Evolutionary conservation across 2,888 invertebrate genomes (phyloP), one percentile per base, ranked within the genome.

Genomic region (Esperia sulphurella): DNA sequence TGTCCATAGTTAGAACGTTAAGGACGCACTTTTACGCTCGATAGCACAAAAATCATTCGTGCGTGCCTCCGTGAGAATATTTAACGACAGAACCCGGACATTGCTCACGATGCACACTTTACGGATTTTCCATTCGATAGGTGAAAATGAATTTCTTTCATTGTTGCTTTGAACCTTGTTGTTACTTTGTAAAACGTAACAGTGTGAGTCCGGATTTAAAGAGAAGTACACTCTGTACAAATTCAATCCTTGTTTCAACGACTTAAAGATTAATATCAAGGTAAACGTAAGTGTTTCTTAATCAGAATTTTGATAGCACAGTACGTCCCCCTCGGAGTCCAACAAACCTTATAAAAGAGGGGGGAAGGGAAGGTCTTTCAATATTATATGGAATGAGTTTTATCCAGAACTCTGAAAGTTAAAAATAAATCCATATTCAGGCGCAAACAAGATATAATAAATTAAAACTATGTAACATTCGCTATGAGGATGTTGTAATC

Each of bases 111-210:
- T 50, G 46, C 45, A 40, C 45, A 31, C 42, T 46, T 52, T 40
- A 37, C 48, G 48, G 50, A 50, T 46, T 58, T 54, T 55, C 49
- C 52, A 52, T 59, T 54, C 55, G 50, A 59, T 56, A 60, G 55
- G 56, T 59, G 58, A 57, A 58, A 62, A 61, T 57, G 54, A 60
- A 56, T 54, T 59, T 54, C 46, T 54, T 47, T 53, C 55, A 53
- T 59, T 58, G 53, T 57, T 58, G 51, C 55, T 61, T 55, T 55
- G 59, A 57, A 58, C 60, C 60, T 53, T 56, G 57, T 53, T 57
- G 53, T 49, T 57, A 54, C 53, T 53, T 45, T 51, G 53, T 50
- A 52, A 55, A 37, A 44, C 21, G 37, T 39, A 14, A 39, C 42
- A 31, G 5, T 45, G 10, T 35, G 21, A 38, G 43, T 48, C 28